Percentiles rank a stretch among this genome's conserved stretches.
These are phyloP conservation scores for Aspidapion aeneum DNA, from an alignment of 2,888 invertebrate species.

Conservation along the genomic window DNA sequence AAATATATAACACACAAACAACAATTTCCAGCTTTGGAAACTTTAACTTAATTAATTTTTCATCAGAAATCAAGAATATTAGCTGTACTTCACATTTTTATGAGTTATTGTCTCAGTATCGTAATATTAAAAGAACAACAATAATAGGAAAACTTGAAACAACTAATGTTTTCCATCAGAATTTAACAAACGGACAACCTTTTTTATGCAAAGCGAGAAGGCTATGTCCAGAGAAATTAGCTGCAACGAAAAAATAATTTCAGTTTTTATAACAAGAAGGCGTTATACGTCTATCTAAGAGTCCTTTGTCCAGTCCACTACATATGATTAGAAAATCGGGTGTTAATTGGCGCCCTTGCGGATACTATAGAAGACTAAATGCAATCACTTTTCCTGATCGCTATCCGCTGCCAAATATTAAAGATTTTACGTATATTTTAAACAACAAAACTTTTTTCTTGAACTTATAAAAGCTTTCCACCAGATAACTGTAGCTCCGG, in stretches of 20 bases:
- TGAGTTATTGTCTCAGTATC: not conserved
- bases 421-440: constrained; percentile 24
- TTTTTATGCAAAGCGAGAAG: constrained; percentile 1
- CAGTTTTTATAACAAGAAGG: constrained; percentile 30
- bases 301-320: not conserved
- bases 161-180: not conserved
- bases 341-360: constrained; percentile 12
- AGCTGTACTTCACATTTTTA: not conserved
- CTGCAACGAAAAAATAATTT: constrained; percentile 31
- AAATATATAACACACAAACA: not conserved
- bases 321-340: not conserved
- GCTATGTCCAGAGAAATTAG: constrained; percentile 27
- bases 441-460: not conserved
- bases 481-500: not conserved
- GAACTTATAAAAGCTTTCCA: not conserved
- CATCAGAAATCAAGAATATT: not conserved
- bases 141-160: not conserved
- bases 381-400: constrained; percentile 34
- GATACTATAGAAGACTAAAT: constrained; percentile 31
- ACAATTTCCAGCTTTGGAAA: not conserved
- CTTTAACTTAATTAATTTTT: not conserved
- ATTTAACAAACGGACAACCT: constrained; percentile 11
- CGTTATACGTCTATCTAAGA: not conserved
- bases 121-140: not conserved
- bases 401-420: constrained; percentile 32